Conservation (phyloP, 2,888 invertebrate genomes). For the Dryobotodes eremita region DNA sequence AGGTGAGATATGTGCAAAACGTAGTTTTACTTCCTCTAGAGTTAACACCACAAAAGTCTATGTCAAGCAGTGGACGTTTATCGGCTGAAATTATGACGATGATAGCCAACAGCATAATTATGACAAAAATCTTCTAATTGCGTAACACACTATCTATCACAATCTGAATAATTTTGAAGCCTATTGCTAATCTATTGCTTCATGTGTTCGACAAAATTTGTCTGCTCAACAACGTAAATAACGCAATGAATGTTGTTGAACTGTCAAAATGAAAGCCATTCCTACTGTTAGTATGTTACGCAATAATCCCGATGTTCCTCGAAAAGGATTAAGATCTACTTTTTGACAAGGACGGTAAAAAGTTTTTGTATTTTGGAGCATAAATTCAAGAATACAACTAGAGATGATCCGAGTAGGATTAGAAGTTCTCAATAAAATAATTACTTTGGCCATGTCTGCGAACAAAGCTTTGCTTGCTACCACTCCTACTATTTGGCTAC, state of each 20-base stretch:
- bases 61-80: not conserved
- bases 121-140: no score
- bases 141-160: no score
- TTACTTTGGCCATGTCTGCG: not conserved
- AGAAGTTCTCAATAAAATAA: not conserved
- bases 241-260: no score
- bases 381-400: no score
- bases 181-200: no score
- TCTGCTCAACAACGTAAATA: no score
- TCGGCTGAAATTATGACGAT: not conserved
- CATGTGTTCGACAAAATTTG: no score
- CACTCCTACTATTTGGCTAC: not conserved
- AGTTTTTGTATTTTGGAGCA: no score
- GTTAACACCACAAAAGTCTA: no score
- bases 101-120: not conserved
- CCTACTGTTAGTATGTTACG: not conserved
- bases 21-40: constrained; percentile 54
- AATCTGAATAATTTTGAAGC: no score
- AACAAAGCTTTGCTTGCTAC: not conserved
- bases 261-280: no score
- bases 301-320: not conserved
- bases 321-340: not conserved
- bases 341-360: not conserved
- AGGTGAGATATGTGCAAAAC: constrained; percentile 90
- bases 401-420: not conserved